These are phyloP conservation scores for Dryobota labecula DNA, from an alignment of 2,888 invertebrate genomes.

Conservation along the genomic window DNA sequence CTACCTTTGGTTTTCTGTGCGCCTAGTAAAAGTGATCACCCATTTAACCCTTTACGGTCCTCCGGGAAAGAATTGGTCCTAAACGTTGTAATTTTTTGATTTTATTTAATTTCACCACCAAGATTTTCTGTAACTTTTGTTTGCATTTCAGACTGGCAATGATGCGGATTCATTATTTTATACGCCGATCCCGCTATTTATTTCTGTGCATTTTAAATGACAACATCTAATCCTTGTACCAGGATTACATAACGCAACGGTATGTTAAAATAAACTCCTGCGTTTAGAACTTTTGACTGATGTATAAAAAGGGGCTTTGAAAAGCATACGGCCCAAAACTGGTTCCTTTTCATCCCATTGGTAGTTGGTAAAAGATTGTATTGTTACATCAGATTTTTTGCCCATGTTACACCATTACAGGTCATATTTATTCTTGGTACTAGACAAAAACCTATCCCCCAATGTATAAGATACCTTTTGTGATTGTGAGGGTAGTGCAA, in stretches of 20 bases:
- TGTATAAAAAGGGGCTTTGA: constrained; percentile 60
- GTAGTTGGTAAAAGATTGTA: constrained; percentile 10
- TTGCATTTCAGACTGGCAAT: neutral
- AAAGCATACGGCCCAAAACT: constrained; percentile 67
- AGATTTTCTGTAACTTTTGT: neutral
- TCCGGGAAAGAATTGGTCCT: neutral
- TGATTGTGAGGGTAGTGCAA: neutral
- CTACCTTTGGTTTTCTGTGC: constrained; percentile 66
- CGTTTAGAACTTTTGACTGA: constrained; percentile 18
- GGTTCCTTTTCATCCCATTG: constrained; percentile 25
- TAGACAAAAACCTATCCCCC: neutral
- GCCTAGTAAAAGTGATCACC: constrained; percentile 73
- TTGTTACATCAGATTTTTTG: neutral
- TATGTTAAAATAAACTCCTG: constrained; percentile 70
- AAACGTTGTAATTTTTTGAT: neutral
- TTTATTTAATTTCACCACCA: neutral
- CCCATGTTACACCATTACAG: neutral
- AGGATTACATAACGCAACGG: constrained; percentile 76
- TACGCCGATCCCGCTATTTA: neutral
- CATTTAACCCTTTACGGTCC: constrained; percentile 73
- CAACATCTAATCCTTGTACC: constrained; percentile 75
- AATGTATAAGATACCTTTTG: neutral
- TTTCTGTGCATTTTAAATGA: constrained; percentile 44
- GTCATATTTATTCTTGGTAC: neutral
- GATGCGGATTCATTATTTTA: neutral